Base-by-base conservation (phyloP, 2,797 vertebrate species). In the Rachycentron canadum region DNA sequence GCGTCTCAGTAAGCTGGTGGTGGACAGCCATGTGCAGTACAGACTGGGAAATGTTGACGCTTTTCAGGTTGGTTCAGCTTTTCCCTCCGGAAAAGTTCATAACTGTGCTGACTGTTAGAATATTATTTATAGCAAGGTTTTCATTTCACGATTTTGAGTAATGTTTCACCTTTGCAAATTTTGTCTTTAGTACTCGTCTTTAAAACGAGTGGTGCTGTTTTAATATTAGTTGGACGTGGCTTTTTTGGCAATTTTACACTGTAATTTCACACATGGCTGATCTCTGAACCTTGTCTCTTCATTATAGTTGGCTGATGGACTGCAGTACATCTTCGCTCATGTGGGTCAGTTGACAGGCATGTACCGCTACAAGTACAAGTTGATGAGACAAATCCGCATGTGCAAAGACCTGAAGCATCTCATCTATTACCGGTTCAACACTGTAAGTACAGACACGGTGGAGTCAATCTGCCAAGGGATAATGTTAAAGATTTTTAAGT, bases 391-490 rank as follows among this genome's bases (percentile, higher is more conserved):
- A 91, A 99, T 99, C 84, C 95, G 98, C 7, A 99, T 99, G 98
- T 99, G 98, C 95, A 99, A 99, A 92, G 98, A 99, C 92, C 93
- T 99, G 88, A 99, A 99, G 84, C 98, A 99, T 93, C 97, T 99
- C 55, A 98, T 99, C 92, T 99, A 99, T 91, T 99, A 99, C 89
- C 95, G 98, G 58, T 99, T 99, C 91, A 99, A 99, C 89, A 99
- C 98, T 0, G 98, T 99, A 65, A 96, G 97, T 89, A 49, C 71
- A 70, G 7, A 12, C 34, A 12, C 4, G 1, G 0, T 32, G 0
- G 30, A 14, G n/a, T 41, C n/a, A 0, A 12, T 69, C 4, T 56
- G 2, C 0, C 2, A 52, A 17, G 3, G 21, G 16, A 47, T 53
- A 41, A 0, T 69, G 28, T 50, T 43, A 16, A 13, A 14, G 14